Base-by-base conservation (phyloP, 2,888 invertebrate genomes). In the Punctoribates punctum region DNA sequence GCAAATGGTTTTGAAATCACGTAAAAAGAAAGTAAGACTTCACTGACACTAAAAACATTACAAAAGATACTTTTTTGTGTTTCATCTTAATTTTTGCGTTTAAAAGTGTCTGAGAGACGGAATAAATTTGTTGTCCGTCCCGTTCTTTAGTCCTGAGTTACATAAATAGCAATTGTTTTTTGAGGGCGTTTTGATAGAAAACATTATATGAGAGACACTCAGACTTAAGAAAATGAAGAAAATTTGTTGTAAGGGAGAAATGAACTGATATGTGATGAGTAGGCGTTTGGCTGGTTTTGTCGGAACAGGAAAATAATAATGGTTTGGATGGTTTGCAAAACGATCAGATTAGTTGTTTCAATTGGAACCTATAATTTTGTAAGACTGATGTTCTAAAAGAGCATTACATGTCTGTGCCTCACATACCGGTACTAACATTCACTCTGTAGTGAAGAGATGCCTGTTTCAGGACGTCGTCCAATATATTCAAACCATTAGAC, bases 111-210 rank as follows among this genome's bases (percentile, higher is more conserved):
- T 57, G 57, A 57, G 57, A 57, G 51, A 51, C 57, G 57, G 57
- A 51, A 23, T 57, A 57, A 57, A 57, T 57, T 25, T 11, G 23
- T 20, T 57, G 57, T 51, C 25, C 20, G 57, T 57, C 23, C 23
- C 5, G 51, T 57, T 25, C n/a, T 57, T 9, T 11, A 57, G 57
- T 25, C 23, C 17, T 62, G 29, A 27, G 13, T 70, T 70, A 70
- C 70, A 70, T 70, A 70, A 70, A 70, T 42, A 70, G 70, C 46
- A 70, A 70, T 70, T 70, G 70, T 70, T 65, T 51, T 57, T 62
- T 70, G 70, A 38, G 42, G 70, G 70, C 70, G 70, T 38, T 13
- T 8, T 17, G 38, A 70, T 29, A 38, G 42, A 70, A 17, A 34
- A 23, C 20, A 42, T 29, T 17, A 42, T 42, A 42, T 42, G 42